Conservation (phyloP, 2,797 vertebrate species). For the Darevskia nairensis region DNA sequence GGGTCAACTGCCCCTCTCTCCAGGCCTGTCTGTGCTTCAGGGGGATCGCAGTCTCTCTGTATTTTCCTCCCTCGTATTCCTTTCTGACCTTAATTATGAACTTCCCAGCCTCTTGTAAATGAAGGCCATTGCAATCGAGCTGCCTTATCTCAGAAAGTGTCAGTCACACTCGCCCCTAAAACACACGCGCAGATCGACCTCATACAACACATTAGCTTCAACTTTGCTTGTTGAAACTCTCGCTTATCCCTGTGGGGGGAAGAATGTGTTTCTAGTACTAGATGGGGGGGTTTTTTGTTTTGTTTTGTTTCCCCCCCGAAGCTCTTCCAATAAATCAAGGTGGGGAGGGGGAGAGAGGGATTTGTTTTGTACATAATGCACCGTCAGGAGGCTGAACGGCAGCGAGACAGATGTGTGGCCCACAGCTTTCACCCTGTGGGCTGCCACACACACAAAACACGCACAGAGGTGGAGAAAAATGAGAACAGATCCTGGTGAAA, state of each 20-base stretch:
- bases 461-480: too few relatives aligned
- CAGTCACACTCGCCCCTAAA: neutral
- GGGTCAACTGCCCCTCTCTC: too few relatives aligned
- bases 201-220: neutral
- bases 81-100: conserved; percentile 23
- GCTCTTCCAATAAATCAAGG: conserved; percentile 7
- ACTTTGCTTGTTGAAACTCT: neutral
- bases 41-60: neutral
- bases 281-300: neutral
- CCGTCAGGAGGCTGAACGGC: neutral
- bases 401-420: neutral
- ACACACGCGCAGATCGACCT: neutral
- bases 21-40: neutral
- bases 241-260: neutral
- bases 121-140: neutral
- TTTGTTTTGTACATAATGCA: neutral
- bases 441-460: neutral
- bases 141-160: neutral
- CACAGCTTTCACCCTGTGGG: neutral
- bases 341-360: neutral
- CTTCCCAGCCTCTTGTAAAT: neutral
- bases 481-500: neutral
- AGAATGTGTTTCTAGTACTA: neutral
- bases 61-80: neutral
- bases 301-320: too few relatives aligned